phyloP scores from a whole-genome alignment of 2,888 invertebrate species.

The Theretra japonica region DNA sequence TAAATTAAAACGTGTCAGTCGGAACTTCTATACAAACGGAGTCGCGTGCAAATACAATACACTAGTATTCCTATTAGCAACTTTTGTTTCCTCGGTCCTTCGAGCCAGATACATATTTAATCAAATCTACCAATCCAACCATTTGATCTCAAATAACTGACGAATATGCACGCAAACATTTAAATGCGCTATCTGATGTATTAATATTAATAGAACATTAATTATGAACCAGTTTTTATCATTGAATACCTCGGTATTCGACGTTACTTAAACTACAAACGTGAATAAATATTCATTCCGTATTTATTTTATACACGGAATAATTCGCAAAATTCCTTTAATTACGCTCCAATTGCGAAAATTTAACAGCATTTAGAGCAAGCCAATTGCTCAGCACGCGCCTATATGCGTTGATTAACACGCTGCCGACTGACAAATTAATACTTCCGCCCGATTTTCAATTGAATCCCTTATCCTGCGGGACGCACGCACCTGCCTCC shows the following conservation, averaged over 20 bases:
- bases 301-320: slow-evolving; percentile 8
- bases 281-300: neutral
- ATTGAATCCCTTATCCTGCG: slow-evolving; percentile 62
- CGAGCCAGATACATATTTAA: neutral
- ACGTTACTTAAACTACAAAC: slow-evolving; percentile 5
- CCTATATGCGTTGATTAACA: slow-evolving; percentile 45
- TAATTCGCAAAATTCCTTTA: slow-evolving; percentile 15
- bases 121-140: neutral
- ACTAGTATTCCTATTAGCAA: neutral
- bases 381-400: slow-evolving; percentile 25
- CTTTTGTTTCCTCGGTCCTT: neutral
- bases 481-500: slow-evolving; percentile 66
- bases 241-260: neutral
- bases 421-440: slow-evolving; percentile 55
- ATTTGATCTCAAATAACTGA: slow-evolving; percentile 6
- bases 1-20: neutral
- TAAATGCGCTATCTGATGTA: neutral
- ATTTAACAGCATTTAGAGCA: slow-evolving; percentile 23
- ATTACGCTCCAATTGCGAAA: slow-evolving; percentile 19
- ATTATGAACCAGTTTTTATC: slow-evolving; percentile 8
- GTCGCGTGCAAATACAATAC: neutral
- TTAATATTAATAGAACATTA: slow-evolving; percentile 15
- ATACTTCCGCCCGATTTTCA: slow-evolving; percentile 59
- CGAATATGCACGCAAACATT: slow-evolving; percentile 19
- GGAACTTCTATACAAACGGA: neutral